A percentile compares a stretch with the other conserved stretches of the same genome.
These are phyloP conservation scores for Polymixis lichenea DNA, from an alignment of 2,888 invertebrate genomes.

Conservation along the genomic window DNA sequence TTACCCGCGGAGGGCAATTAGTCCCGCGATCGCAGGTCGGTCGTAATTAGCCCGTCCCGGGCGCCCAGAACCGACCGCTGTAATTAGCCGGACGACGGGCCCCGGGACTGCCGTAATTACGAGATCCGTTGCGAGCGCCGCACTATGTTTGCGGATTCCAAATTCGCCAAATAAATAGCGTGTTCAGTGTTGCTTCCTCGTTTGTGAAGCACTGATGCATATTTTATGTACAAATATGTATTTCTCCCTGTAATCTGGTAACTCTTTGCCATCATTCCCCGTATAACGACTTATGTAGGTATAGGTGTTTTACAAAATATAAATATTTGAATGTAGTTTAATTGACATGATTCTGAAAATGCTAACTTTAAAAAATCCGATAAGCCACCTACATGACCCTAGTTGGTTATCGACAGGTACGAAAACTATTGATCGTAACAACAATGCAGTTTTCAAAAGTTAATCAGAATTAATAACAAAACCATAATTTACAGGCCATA, in stretches of 20 bases:
- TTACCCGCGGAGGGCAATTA: conserved; percentile 71
- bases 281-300: no score
- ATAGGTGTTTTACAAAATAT: no score
- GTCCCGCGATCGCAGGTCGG: conserved; percentile 68
- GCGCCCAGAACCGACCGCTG: conserved; percentile 67
- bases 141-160: conserved; percentile 61
- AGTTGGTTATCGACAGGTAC: neutral
- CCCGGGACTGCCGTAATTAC: conserved; percentile 70
- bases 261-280: no score
- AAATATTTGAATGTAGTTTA: neutral
- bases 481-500: neutral
- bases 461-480: neutral
- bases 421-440: neutral
- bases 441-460: neutral
- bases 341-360: neutral
- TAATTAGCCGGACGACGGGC: conserved; percentile 70
- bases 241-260: conserved; percentile 8
- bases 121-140: conserved; percentile 63
- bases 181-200: conserved; percentile 45
- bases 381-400: neutral
- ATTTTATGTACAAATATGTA: conserved; percentile 27
- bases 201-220: conserved; percentile 32
- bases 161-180: conserved; percentile 61
- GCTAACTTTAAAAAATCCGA: neutral
- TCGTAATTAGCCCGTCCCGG: conserved; percentile 66